Base-by-base conservation (phyloP, 2,113 vertebrate species). In the Calyptomena viridis region DNA sequence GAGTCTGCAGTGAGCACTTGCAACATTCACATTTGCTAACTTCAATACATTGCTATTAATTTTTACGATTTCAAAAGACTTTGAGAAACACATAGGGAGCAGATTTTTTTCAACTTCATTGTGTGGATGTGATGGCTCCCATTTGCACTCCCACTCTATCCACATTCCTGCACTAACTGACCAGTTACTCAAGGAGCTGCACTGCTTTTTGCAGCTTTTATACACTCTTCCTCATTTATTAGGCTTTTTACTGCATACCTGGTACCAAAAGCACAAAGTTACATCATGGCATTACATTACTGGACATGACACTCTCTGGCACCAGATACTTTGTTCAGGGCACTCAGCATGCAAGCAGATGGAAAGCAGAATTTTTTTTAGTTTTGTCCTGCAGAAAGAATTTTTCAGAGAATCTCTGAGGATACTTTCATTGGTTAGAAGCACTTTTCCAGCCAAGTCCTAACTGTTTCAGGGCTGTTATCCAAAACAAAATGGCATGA, bases 351-450 rank as follows among this genome's bases (percentile, higher is more conserved):
- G 67, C 9, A 3, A 93, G 72, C 88, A 96, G 86, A 94, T 79
- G 79, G 89, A 90, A 94, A 82, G 46, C 75, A 44, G 53, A 10
- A 40, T 44, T 62, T 60, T 64, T 88, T 76, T 55, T 68, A 82
- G 52, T 53, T 84, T 78, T 76, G 62, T 64, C 44, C 71, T 17
- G 20, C 62, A 85, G 78, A 49, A 93, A 83, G 47, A 67, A 19
- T 91, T 82, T 91, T 85, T 66, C 79, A 84, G 81, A 82, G 22
- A 90, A 82, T 15, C 49, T 87, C 85, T 64, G 50, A 94, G 86
- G 71, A 62, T 40, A 90, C 40, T 31, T 82, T 40, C 58, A 59
- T 24, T 52, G 49, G 20, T 12, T 68, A 93, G 46, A 49, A 87
- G 35, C 35, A 46, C 49, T 94, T 83, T n/a, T 68, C 37, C 49